Evolutionary conservation across 2,888 invertebrate genomes (phyloP), one percentile per base, ranked within the genome.

Genomic region (Philhelius pedissequus): DNA sequence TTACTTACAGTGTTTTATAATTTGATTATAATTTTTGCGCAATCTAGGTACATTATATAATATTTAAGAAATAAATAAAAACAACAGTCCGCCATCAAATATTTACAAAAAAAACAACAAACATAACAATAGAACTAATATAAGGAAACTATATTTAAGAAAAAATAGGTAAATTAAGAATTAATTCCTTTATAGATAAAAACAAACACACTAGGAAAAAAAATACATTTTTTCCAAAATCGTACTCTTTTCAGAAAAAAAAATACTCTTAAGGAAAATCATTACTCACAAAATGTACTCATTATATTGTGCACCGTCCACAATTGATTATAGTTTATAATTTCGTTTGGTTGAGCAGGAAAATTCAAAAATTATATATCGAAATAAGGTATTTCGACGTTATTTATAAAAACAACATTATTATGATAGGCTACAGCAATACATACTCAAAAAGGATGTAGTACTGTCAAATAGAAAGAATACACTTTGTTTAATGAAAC

Each of bases 231-330:
- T 32, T 62, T 48, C 56, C 38, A 25, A 54, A 52, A 25, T 30
- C 32, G 30, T 27, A 68, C 18, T 73, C 79, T 79, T 50, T 70
- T 64, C 56, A 78, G 56, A 75, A 50, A 11, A 50, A 76, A 69
- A 62, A 20, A 62, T 64, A 56, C n/a, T 22, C 35, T 43, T 76
- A 66, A 54, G 48, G 4, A 40, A 43, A 71, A 60, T 13, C 76
- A 64, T 32, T 25, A 50, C 27, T 70, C 40, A 69, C 30, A 69
- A 74, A 79, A 69, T 62, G 48, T 78, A 71, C 71, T 82, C 58
- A 56, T 69, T 56, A 74, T 56, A 64, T 78, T 78, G 78, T 78
- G 78, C 83, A 83, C 83, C 83, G 83, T 83, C 83, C 83, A 64
- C 64, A 70, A 74, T 27, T 58, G 64, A 68, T 66, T 50, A 58